Conservation (phyloP, 2,113 vertebrate genomes). For the Plestiodon gilberti region DNA sequence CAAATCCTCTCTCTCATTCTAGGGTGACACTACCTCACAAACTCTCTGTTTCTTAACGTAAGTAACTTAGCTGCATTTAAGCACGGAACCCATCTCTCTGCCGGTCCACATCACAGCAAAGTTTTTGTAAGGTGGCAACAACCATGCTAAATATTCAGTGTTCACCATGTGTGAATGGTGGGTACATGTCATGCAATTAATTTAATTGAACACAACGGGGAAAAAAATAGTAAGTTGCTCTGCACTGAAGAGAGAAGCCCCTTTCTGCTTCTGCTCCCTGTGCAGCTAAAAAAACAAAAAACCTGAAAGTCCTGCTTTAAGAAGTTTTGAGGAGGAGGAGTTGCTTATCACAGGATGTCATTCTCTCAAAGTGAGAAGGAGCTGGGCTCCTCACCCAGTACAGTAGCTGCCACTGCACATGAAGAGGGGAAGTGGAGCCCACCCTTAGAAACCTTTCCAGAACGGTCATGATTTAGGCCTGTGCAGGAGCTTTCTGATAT, state of each 20-base stretch:
- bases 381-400: neutral
- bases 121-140: neutral
- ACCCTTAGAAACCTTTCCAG: neutral
- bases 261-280: neutral
- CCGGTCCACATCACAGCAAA: neutral
- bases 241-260: neutral
- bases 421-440: neutral
- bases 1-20: slow-evolving; percentile 27
- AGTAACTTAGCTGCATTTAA: neutral
- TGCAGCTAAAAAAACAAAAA: neutral
- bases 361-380: neutral
- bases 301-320: neutral
- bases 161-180: neutral
- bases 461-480: neutral
- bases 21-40: slow-evolving; percentile 58
- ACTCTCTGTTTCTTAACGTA: slow-evolving; percentile 18
- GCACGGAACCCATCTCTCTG: neutral
- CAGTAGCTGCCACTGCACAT: neutral
- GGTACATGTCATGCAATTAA: neutral
- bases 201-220: neutral
- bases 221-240: neutral
- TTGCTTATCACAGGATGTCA: neutral
- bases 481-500: too few relatives aligned
- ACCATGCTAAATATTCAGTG: neutral
- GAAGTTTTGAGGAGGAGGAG: neutral